Conservation (phyloP, 2,113 vertebrate genomes). For the Aphyosemion australe region DNA sequence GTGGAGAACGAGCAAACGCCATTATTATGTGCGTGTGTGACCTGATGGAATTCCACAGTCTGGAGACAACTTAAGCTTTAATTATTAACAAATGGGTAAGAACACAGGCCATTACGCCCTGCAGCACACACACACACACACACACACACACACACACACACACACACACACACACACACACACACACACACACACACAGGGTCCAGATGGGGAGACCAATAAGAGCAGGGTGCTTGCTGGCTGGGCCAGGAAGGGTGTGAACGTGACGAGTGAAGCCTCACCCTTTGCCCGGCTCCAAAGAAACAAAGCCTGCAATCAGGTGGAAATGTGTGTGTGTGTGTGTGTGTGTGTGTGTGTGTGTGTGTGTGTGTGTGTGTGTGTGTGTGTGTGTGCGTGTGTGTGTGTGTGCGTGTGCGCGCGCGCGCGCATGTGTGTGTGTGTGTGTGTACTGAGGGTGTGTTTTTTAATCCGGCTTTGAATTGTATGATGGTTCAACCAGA, state of each 20-base stretch:
- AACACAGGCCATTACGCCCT: constrained; percentile 38
- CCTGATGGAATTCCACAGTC: constrained; percentile 70
- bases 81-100: constrained; percentile 74
- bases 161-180: constrained; percentile 23
- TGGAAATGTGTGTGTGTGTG: constrained; percentile 26
- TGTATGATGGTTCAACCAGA: constrained; percentile 61
- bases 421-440: constrained; percentile 25
- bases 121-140: constrained; percentile 17
- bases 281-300: constrained; percentile 48
- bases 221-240: constrained; percentile 45
- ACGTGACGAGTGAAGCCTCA: constrained; percentile 57
- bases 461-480: constrained; percentile 61
- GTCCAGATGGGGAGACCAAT: constrained; percentile 48
- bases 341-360: constrained; percentile 20
- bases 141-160: constrained; percentile 10
- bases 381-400: constrained; percentile 29
- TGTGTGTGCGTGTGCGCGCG: constrained; percentile 31
- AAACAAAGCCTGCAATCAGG: constrained; percentile 64
- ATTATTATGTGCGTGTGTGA: constrained; percentile 7
- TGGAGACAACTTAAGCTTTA: constrained; percentile 69
- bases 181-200: constrained; percentile 14
- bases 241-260: constrained; percentile 69
- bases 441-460: constrained; percentile 41
- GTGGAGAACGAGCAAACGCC: no score
- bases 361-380: constrained; percentile 26